Evolutionary conservation across 2,797 vertebrate genomes (phyloP).

Genomic region (Tachyglossus aculeatus): DNA sequence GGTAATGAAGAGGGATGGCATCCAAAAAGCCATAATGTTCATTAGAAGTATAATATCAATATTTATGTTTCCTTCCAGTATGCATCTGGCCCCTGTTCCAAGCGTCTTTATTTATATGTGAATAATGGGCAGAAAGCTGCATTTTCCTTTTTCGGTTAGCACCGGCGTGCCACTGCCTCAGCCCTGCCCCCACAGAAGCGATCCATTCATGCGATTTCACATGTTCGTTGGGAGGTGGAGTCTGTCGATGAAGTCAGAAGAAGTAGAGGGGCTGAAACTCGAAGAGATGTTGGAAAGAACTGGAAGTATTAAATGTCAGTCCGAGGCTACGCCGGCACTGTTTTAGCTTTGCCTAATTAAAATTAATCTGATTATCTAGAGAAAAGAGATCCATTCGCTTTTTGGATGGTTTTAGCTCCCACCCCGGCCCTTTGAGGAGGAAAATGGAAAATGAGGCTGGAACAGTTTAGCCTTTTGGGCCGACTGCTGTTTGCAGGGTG

Average conservation of each 20-base stretch:
- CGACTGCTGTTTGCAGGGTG: neutral
- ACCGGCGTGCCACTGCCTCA: slow-evolving; percentile 17
- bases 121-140: slow-evolving; percentile 27
- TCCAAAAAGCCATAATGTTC: slow-evolving; percentile 33
- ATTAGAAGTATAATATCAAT: slow-evolving; percentile 48
- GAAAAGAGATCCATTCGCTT: slow-evolving; percentile 38
- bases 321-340: slow-evolving; percentile 34
- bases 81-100: slow-evolving; percentile 23
- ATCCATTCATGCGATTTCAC: slow-evolving; percentile 9
- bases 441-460: no score
- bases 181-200: neutral
- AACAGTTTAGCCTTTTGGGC: no score
- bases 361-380: slow-evolving; percentile 23
- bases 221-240: slow-evolving; percentile 26
- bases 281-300: slow-evolving; percentile 45
- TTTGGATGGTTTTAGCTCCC: slow-evolving; percentile 34
- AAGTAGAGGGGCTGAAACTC: slow-evolving; percentile 9
- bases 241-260: slow-evolving; percentile 39
- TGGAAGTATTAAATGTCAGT: slow-evolving; percentile 43
- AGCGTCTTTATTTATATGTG: slow-evolving; percentile 43
- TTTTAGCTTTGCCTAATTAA: slow-evolving; percentile 48
- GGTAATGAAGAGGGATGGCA: slow-evolving; percentile 17
- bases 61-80: slow-evolving; percentile 48
- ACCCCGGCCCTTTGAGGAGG: no score
- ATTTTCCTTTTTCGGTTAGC: slow-evolving; percentile 40